Percentiles rank a stretch among this genome's conserved stretches.
phyloP scores from a whole-genome alignment of 2,113 vertebrate genomes.

The Nerophis ophidion region DNA sequence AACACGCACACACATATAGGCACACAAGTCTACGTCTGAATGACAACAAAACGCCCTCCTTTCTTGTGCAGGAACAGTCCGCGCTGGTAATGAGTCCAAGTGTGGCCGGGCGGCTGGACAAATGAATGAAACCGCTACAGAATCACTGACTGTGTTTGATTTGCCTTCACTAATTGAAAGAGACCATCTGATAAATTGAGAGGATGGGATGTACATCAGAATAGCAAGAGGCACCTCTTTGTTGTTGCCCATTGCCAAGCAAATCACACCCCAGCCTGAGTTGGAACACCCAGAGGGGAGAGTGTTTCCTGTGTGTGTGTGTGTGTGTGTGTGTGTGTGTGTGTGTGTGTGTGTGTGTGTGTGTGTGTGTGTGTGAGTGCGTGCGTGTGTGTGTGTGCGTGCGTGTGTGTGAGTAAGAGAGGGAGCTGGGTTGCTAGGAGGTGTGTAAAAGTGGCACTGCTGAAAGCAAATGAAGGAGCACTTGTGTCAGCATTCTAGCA shows the following conservation, averaged over 20 bases:
- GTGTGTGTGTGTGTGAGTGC: slow-evolving; percentile 1
- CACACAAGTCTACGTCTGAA: slow-evolving; percentile 3
- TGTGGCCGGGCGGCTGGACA: slow-evolving; percentile 48
- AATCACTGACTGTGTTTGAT: slow-evolving; percentile 58
- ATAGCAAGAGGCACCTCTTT: slow-evolving; percentile 61
- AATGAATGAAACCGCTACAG: slow-evolving; percentile 60
- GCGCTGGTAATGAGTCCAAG: slow-evolving; percentile 51
- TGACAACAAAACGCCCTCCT: slow-evolving; percentile 31
- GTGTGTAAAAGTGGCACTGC: slow-evolving; percentile 59
- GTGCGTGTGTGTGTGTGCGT: slow-evolving; percentile 5
- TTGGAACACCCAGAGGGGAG: slow-evolving; percentile 50
- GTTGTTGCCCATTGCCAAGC: slow-evolving; percentile 57
- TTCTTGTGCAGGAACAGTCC: slow-evolving; percentile 34
- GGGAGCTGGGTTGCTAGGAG: slow-evolving; percentile 50
- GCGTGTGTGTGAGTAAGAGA: neutral
- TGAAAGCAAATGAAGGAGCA: slow-evolving; percentile 69
- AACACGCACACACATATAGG: slow-evolving; percentile 11
- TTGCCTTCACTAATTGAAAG: slow-evolving; percentile 62
- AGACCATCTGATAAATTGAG: slow-evolving; percentile 61
- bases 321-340: slow-evolving; percentile 24
- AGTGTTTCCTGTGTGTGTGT: slow-evolving; percentile 52
- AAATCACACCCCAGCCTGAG: slow-evolving; percentile 50
- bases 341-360: slow-evolving; percentile 1
- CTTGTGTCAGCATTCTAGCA: slow-evolving; percentile 63
- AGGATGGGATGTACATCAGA: slow-evolving; percentile 65